Evolutionary conservation across 2,113 vertebrate genomes (phyloP).

Genomic region (Cisticola juncidis): DNA sequence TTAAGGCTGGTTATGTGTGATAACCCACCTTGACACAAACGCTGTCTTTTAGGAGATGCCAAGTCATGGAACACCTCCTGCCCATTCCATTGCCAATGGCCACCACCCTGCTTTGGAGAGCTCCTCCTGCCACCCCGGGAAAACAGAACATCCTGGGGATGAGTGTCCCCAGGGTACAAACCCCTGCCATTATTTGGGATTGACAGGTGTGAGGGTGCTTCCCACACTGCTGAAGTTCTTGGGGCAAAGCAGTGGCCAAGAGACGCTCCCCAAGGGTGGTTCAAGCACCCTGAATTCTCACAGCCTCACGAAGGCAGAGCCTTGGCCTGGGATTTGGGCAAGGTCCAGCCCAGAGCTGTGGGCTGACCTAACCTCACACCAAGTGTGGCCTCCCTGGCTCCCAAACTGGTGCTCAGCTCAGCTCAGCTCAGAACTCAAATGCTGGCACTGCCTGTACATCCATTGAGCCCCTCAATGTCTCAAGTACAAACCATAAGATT

Average conservation of each 20-base stretch:
- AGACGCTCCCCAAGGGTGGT: neutral
- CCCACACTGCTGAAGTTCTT: neutral
- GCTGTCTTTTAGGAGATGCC: neutral
- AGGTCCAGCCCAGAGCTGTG: neutral
- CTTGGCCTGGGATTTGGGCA: neutral
- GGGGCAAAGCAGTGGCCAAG: neutral
- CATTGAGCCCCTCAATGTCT: neutral
- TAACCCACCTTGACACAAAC: neutral
- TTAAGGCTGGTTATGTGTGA: neutral
- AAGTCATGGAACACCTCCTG: neutral
- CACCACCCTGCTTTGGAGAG: neutral
- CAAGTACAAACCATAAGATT: neutral
- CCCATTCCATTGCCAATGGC: neutral
- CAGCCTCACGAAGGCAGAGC: neutral
- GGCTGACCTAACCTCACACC: neutral
- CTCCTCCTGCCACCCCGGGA: neutral
- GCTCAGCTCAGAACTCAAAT: neutral
- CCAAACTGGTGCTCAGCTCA: neutral
- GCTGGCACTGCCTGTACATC: neutral
- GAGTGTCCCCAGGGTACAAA: neutral
- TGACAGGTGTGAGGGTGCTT: neutral
- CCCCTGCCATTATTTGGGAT: neutral
- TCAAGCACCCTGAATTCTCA: neutral
- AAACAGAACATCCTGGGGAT: fast-evolving
- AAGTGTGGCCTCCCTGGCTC: neutral